These are phyloP conservation scores for Euzophera pinguis DNA, from an alignment of 2,888 invertebrate species.

Conservation along the genomic window DNA sequence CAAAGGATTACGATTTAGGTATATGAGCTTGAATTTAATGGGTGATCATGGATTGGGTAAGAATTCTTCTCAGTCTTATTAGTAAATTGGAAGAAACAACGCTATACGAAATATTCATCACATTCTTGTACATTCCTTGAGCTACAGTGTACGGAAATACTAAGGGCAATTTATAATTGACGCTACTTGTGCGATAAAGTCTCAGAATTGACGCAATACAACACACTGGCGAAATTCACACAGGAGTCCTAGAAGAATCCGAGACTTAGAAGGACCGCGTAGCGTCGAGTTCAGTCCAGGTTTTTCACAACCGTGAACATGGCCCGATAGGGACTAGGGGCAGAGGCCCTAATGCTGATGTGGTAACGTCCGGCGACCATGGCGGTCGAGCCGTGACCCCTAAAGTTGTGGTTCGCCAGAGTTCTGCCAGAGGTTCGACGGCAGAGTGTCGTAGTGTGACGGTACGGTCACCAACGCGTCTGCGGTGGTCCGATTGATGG, in stretches of 20 bases:
- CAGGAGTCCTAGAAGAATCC: conserved; percentile 9
- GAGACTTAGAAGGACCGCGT: conserved; percentile 24
- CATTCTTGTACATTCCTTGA: conserved; percentile 29
- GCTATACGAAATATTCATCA: conserved; percentile 16
- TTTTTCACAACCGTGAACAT: conserved; percentile 63
- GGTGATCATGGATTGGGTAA: conserved; percentile 25
- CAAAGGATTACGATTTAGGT: conserved; percentile 30
- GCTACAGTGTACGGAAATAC: conserved; percentile 23
- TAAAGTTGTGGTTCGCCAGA: conserved; percentile 66
- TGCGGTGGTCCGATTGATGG: conserved; percentile 81
- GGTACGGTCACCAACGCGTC: conserved; percentile 89
- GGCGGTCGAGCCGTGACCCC: conserved; percentile 39
- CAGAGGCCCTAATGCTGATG: conserved; percentile 51
- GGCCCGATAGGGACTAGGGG: conserved; percentile 29
- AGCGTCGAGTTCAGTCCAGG: conserved; percentile 44
- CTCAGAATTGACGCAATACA: conserved; percentile 6
- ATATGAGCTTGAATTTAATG: conserved; percentile 24
- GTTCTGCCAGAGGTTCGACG: conserved; percentile 72
- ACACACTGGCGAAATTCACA: conserved; percentile 11
- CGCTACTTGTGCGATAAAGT: conserved; percentile 4
- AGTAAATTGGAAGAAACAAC: conserved; percentile 32
- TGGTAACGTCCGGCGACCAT: conserved; percentile 42
- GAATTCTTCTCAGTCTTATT: conserved; percentile 52
- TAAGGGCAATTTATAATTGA: background rate
- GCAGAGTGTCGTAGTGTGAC: conserved; percentile 84